These are phyloP conservation scores for Bombus waltoni DNA, from an alignment of 1,140 invertebrate species.

Conservation along the genomic window DNA sequence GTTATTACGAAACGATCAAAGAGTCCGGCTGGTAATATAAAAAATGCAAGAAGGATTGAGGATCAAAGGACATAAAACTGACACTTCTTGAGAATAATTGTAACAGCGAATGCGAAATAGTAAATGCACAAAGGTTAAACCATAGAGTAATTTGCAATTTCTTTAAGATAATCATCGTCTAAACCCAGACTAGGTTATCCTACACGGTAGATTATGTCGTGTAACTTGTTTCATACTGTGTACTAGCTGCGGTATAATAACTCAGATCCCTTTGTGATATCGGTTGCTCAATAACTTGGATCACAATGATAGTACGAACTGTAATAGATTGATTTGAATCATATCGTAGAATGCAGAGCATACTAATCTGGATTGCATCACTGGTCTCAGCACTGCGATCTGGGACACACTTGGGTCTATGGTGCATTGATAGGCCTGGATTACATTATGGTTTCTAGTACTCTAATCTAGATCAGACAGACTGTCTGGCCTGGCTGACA, in stretches of 20 bases:
- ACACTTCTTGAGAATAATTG: no score
- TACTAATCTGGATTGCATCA: constrained; percentile 24
- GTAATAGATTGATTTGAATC: constrained; percentile 37
- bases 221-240: neutral
- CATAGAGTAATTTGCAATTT: neutral
- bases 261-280: constrained; percentile 23
- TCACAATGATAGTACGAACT: constrained; percentile 26
- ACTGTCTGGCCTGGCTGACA: neutral
- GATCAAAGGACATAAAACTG: no score
- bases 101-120: no score
- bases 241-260: neutral
- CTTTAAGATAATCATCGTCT: neutral
- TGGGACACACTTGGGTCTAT: constrained; percentile 9
- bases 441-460: constrained; percentile 10
- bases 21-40: no score
- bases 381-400: neutral
- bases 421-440: constrained; percentile 17
- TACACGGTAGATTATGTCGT: neutral
- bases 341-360: constrained; percentile 1
- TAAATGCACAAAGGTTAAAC: neutral
- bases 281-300: constrained; percentile 27
- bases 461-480: constrained; percentile 17
- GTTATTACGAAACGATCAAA: no score
- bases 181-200: neutral
- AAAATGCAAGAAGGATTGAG: no score